Conservation (phyloP, 2,888 invertebrate genomes). For the Nymphalis polychloros region DNA sequence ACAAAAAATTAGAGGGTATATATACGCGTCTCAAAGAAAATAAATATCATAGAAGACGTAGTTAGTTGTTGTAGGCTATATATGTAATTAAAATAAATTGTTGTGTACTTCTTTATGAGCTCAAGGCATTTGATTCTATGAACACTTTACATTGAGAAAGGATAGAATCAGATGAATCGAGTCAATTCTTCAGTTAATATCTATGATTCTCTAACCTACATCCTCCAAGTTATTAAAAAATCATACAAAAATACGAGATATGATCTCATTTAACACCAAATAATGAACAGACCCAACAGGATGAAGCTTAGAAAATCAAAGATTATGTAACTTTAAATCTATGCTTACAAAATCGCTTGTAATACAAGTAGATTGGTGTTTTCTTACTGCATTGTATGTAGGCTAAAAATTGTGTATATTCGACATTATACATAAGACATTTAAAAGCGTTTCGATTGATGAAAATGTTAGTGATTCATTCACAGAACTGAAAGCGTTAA, state of each 20-base stretch:
- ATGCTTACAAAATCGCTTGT: conserved; percentile 65
- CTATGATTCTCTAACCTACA: conserved; percentile 23
- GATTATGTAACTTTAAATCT: conserved; percentile 41
- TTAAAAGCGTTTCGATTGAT: conserved; percentile 59
- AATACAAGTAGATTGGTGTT: conserved; percentile 57
- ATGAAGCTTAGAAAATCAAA: conserved; percentile 27
- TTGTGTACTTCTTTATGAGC: conserved; percentile 54
- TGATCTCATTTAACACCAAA: conserved; percentile 26
- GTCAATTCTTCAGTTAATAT: conserved; percentile 26
- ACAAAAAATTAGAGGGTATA: conserved; percentile 77
- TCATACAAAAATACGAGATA: conserved; percentile 11
- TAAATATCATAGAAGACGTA: conserved; percentile 76
- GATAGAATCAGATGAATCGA: conserved; percentile 27
- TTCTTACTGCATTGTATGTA: conserved; percentile 38
- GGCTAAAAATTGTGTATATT: conserved; percentile 34
- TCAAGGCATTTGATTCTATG: conserved; percentile 32
- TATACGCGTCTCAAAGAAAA: conserved; percentile 66
- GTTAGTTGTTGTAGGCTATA: conserved; percentile 72
- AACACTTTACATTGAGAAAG: conserved; percentile 25
- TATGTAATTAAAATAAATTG: conserved; percentile 52
- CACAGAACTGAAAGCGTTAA: conserved; percentile 81
- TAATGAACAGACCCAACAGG: not conserved
- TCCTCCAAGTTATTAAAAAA: not conserved
- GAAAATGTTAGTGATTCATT: conserved; percentile 78
- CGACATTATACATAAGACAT: conserved; percentile 43